phyloP scores from a whole-genome alignment of 2,888 invertebrate genomes.

The Metallyticus violacea region DNA sequence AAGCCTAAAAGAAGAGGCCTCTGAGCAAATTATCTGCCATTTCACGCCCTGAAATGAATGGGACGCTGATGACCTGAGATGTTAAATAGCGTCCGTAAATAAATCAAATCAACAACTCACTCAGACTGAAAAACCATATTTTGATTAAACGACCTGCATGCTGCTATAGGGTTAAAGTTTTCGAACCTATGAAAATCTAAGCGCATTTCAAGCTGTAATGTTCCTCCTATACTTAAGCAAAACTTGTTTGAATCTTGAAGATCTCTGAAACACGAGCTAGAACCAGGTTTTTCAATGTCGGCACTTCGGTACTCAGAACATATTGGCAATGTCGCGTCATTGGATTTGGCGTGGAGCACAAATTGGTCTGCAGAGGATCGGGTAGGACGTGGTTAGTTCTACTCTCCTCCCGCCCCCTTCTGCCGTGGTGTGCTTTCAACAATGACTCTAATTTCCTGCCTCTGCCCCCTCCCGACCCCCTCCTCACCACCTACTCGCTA shows the following conservation, averaged over 20 bases:
- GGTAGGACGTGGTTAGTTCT: not conserved
- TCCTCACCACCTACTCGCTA: not conserved
- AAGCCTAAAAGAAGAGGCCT: too few relatives aligned
- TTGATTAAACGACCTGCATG: too few relatives aligned
- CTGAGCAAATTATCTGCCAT: too few relatives aligned
- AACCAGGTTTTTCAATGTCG: not conserved
- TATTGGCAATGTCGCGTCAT: not conserved
- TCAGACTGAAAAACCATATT: too few relatives aligned
- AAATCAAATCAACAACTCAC: too few relatives aligned
- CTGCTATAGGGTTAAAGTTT: too few relatives aligned
- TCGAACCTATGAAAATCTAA: too few relatives aligned
- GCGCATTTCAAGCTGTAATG: too few relatives aligned
- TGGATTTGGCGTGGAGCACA: not conserved
- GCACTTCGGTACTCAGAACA: not conserved
- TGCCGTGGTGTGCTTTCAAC: not conserved
- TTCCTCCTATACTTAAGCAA: not conserved
- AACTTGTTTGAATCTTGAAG: not conserved
- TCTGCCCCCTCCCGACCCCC: not conserved
- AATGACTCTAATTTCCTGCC: conserved; percentile 14
- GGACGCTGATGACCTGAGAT: too few relatives aligned
- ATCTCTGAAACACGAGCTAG: not conserved
- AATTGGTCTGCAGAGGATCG: not conserved
- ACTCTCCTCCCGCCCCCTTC: not conserved
- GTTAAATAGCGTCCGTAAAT: too few relatives aligned
- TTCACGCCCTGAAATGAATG: too few relatives aligned